Base-by-base conservation (phyloP, 2,888 invertebrate species). In the Protodeltote pygarga region DNA sequence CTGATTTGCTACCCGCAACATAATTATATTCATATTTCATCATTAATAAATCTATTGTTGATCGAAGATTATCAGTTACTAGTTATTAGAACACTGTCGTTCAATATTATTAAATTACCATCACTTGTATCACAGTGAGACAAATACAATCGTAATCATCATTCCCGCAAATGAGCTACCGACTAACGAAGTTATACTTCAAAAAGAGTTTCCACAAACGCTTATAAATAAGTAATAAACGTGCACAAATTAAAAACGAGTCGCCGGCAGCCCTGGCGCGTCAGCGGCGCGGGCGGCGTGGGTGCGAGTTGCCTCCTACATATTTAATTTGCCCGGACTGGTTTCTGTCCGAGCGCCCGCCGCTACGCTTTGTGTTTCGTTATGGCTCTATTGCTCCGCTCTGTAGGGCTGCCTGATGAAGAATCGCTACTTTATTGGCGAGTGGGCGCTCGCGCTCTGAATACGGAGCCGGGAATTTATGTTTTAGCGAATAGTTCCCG, bases 241-340 rank as follows among this genome's bases (percentile, higher is more conserved):
- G 47, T 53, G 50, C 42, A 49, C 54, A 57, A 62, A 51, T 55
- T 52, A 55, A 54, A 57, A 53, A 47, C 32, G 37, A 34, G 51
- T 53, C 51, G 37, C 31, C 35, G 32, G 11, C 34, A 59, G 46
- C 57, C 60, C 53, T 47, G 35, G 54, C 17, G 64, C 33, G n/a
- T n/a, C 83, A 85, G 53, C 88, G 87, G 85, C 66, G 15, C 20
- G 10, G 27, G 45, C 58, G 45, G 78, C 76, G 83, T 82, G 85
- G 84, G 87, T 81, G 87, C 83, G 81, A 77, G 79, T 84, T 81
- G 83, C 84, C 91, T 91, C 88, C 87, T 91, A 90, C 91, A 92
- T 92, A 92, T 91, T 91, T 92, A 91, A 92, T 92, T 90, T 87
- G 86, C 85, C 84, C 80, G 85, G 88, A 90, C 90, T 89, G 90